Evolutionary conservation across 2,888 invertebrate genomes (phyloP).

Genomic region (Luperina testacea): DNA sequence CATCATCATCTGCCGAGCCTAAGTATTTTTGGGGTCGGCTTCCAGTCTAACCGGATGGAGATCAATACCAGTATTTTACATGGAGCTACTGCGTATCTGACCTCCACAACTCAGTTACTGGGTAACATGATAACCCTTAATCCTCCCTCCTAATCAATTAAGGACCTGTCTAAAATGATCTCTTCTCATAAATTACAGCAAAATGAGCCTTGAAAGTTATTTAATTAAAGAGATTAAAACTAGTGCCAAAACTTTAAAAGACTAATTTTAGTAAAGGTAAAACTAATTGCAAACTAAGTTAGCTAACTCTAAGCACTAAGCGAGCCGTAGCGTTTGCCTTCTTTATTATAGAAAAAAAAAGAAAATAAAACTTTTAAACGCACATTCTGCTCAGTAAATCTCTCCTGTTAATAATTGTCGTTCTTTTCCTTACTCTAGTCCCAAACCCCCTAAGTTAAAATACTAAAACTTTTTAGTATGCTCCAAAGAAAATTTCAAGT

Average conservation of each 20-base stretch:
- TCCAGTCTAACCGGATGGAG: no score
- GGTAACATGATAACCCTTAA: background rate
- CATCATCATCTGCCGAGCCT: no score
- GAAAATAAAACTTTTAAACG: constrained; percentile 61
- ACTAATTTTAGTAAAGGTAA: constrained; percentile 18
- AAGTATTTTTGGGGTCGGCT: no score
- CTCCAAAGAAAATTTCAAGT: constrained; percentile 84
- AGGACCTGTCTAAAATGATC: background rate
- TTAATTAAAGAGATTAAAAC: constrained; percentile 11
- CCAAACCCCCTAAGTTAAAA: constrained; percentile 80
- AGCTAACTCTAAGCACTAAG: constrained; percentile 27
- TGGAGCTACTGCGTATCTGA: background rate
- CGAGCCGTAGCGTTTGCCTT: constrained; percentile 17
- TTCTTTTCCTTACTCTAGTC: constrained; percentile 69
- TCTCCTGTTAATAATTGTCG: constrained; percentile 75
- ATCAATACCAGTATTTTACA: background rate
- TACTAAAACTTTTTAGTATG: constrained; percentile 82
- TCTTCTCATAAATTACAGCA: constrained; percentile 5
- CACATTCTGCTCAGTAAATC: constrained; percentile 71
- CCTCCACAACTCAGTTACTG: background rate
- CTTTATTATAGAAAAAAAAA: constrained; percentile 42
- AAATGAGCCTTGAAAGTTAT: background rate
- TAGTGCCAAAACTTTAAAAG: constrained; percentile 15
- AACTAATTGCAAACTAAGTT: constrained; percentile 48
- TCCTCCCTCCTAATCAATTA: background rate